A percentile compares a stretch with the other conserved stretches of the same genome.
Conservation (phyloP, 1,140 invertebrate genomes). For the Nomia melanderi region DNA sequence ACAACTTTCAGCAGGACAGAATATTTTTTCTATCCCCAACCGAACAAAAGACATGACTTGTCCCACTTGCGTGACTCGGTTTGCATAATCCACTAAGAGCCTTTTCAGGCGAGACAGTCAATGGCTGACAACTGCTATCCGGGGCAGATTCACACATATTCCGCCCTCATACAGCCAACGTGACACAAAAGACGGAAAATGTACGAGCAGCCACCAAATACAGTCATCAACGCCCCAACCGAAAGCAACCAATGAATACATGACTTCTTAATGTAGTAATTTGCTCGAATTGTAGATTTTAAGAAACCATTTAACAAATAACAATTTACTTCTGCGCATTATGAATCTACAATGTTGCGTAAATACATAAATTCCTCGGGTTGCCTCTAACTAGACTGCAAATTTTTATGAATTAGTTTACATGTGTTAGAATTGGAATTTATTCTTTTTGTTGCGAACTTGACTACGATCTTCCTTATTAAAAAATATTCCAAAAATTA, state of each 20-base stretch:
- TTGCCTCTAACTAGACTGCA: too few species aligned
- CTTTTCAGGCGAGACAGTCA: not conserved
- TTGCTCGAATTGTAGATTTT: too few species aligned
- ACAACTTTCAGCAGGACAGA: not conserved
- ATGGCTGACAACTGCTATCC: slow-evolving; percentile 5
- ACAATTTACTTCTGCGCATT: too few species aligned
- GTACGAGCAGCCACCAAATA: not conserved
- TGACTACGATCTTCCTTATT: too few species aligned
- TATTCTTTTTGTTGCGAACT: too few species aligned
- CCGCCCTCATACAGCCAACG: not conserved
- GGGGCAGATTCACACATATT: slow-evolving; percentile 4
- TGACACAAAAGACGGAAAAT: not conserved
- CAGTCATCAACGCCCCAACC: not conserved
- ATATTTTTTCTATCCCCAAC: not conserved
- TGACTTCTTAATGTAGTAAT: not conserved
- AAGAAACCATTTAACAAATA: too few species aligned
- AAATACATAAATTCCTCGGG: too few species aligned
- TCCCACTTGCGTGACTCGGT: not conserved
- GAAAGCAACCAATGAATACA: not conserved
- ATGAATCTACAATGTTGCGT: too few species aligned
- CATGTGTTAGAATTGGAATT: too few species aligned
- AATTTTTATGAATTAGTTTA: too few species aligned
- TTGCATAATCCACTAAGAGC: slow-evolving; percentile 3
- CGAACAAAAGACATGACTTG: not conserved
- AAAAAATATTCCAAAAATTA: too few species aligned